Percentiles rank a stretch among this genome's conserved stretches.
phyloP scores from a whole-genome alignment of 1,140 invertebrate genomes.

The Dinoponera quadriceps region DNA sequence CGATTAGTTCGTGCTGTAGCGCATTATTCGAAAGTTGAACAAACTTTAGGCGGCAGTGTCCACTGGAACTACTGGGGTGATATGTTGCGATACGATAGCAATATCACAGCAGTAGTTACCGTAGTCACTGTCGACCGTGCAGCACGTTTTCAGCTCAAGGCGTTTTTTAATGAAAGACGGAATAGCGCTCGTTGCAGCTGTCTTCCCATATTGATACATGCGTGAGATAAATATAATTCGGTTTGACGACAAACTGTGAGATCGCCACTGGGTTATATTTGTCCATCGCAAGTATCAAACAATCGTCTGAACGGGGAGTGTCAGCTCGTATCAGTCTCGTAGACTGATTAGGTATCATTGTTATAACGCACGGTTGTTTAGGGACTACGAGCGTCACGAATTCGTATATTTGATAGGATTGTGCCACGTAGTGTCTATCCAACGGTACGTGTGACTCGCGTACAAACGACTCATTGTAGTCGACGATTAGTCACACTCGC shows the following conservation, averaged over 20 bases:
- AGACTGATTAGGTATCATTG: too few species aligned
- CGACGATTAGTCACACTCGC: too few species aligned
- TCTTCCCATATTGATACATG: constrained; percentile 53
- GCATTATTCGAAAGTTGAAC: not conserved
- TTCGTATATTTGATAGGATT: too few species aligned
- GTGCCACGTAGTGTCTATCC: too few species aligned
- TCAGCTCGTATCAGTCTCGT: not conserved
- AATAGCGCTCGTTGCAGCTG: not conserved
- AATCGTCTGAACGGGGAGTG: constrained; percentile 43
- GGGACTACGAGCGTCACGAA: too few species aligned
- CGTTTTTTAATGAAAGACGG: not conserved
- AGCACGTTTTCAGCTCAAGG: constrained; percentile 57
- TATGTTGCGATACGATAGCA: constrained; percentile 77
- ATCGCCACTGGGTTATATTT: constrained; percentile 88
- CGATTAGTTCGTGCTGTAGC: not conserved
- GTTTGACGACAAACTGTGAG: constrained; percentile 81
- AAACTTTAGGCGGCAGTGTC: constrained; percentile 65
- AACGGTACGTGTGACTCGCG: too few species aligned
- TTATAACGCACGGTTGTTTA: too few species aligned
- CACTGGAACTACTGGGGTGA: constrained; percentile 86
- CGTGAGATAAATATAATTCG: constrained; percentile 85
- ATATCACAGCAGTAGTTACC: constrained; percentile 88
- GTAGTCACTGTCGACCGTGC: constrained; percentile 76
- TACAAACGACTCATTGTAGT: too few species aligned
- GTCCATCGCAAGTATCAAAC: constrained; percentile 84